Percentiles rank a stretch among this genome's conserved stretches.
These are phyloP conservation scores for Eriocheir sinensis DNA, from an alignment of 1,140 invertebrate genomes.

Conservation along the genomic window DNA sequence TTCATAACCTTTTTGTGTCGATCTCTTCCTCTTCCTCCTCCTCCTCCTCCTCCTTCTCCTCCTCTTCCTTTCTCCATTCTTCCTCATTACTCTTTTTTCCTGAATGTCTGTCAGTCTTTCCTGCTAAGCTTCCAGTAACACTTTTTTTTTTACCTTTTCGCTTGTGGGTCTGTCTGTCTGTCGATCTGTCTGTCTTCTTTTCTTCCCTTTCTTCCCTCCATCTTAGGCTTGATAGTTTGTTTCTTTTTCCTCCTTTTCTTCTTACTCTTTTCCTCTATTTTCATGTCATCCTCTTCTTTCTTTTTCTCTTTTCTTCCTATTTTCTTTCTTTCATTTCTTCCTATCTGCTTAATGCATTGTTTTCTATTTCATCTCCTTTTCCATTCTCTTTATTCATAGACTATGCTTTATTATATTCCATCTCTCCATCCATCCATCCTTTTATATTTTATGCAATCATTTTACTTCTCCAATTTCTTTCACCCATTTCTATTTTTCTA, in stretches of 20 bases:
- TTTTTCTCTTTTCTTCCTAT: neutral
- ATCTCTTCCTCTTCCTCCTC: neutral
- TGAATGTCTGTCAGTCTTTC: neutral
- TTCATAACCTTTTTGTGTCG: neutral
- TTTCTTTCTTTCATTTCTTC: neutral
- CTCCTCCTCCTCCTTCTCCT: neutral
- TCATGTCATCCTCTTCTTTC: neutral
- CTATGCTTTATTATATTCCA: too few species aligned
- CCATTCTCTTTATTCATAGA: too few species aligned
- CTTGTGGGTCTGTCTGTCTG: neutral
- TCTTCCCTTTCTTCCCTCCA: neutral
- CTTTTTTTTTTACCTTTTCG: neutral
- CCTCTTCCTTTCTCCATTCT: neutral
- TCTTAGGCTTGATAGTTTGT: neutral
- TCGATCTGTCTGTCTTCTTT: neutral
- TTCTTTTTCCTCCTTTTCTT: neutral
- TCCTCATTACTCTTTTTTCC: neutral
- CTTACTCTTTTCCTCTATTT: neutral
- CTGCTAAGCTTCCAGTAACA: neutral
- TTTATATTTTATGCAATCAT: too few species aligned
- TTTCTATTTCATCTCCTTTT: too few species aligned
- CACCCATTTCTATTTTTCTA: too few species aligned
- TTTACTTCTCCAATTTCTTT: too few species aligned
- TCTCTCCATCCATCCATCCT: too few species aligned
- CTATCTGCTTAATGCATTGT: too few species aligned